Evolutionary conservation across 1,140 invertebrate genomes (phyloP).

Genomic region (Ceratina calcarata): DNA sequence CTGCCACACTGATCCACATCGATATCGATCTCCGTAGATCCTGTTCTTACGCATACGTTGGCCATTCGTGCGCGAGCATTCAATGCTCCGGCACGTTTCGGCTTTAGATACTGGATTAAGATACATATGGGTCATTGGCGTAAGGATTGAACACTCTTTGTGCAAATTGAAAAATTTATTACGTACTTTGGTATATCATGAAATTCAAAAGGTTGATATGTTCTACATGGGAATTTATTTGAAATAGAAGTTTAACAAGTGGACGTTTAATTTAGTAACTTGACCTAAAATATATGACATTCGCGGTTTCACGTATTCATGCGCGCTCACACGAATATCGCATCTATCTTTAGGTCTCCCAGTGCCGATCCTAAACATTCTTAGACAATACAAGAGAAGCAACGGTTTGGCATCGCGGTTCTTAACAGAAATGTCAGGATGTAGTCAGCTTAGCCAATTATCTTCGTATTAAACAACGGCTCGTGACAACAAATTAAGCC

Average conservation of each 20-base stretch:
- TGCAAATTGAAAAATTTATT: too few relatives aligned
- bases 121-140: too few relatives aligned
- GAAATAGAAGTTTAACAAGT: too few relatives aligned
- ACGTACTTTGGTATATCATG: too few relatives aligned
- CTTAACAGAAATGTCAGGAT: constrained; percentile 26
- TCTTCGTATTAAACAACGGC: neutral
- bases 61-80: neutral
- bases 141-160: too few relatives aligned
- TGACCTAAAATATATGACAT: too few relatives aligned
- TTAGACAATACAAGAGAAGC: neutral
- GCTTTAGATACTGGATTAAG: too few relatives aligned
- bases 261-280: too few relatives aligned
- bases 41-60: constrained; percentile 50
- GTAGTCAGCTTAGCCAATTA: constrained; percentile 14
- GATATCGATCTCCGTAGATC: constrained; percentile 66
- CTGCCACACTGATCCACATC: constrained; percentile 68
- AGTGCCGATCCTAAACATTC: neutral
- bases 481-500: constrained; percentile 8
- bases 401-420: neutral
- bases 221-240: too few relatives aligned
- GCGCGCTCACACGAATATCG: neutral
- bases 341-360: neutral
- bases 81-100: neutral
- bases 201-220: too few relatives aligned
- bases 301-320: neutral